A percentile compares a stretch with the other conserved stretches of the same genome.
Evolutionary conservation across 2,888 invertebrate species (phyloP).

Genomic region (Conomelus anceps): DNA sequence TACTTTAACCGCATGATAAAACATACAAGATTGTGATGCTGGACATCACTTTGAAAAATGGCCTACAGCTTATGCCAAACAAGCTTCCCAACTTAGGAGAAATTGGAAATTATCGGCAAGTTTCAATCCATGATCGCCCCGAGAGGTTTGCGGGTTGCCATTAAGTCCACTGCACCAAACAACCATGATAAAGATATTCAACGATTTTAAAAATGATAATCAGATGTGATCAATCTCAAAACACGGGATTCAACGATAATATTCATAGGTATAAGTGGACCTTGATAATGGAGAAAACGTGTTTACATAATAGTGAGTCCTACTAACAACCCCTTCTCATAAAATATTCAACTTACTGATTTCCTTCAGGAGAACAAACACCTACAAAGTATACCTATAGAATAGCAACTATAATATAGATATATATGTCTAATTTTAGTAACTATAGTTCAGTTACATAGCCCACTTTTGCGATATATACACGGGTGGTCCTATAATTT

Average conservation of each 20-base stretch:
- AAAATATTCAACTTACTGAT: not conserved
- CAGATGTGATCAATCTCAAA: not conserved
- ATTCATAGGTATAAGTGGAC: not conserved
- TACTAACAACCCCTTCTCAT: not conserved
- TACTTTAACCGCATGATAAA: not conserved
- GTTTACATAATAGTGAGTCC: not conserved
- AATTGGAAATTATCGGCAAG: not conserved
- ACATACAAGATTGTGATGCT: too few relatives aligned
- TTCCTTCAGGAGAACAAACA: not conserved
- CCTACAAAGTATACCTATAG: not conserved
- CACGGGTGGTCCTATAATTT: not conserved
- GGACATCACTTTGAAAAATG: not conserved
- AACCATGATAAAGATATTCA: not conserved
- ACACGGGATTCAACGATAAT: not conserved
- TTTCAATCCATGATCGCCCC: not conserved
- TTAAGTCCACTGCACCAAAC: not conserved
- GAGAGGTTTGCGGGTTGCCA: not conserved
- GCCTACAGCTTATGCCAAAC: not conserved
- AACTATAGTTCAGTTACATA: not conserved
- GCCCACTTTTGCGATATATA: too few relatives aligned
- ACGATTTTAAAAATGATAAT: not conserved
- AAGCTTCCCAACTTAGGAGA: not conserved
- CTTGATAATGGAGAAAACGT: not conserved
- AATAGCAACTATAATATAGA: too few relatives aligned
- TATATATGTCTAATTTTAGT: not conserved